Conservation (phyloP, 2,113 vertebrate genomes). For the Sinocyclocheilus anophthalmus region DNA sequence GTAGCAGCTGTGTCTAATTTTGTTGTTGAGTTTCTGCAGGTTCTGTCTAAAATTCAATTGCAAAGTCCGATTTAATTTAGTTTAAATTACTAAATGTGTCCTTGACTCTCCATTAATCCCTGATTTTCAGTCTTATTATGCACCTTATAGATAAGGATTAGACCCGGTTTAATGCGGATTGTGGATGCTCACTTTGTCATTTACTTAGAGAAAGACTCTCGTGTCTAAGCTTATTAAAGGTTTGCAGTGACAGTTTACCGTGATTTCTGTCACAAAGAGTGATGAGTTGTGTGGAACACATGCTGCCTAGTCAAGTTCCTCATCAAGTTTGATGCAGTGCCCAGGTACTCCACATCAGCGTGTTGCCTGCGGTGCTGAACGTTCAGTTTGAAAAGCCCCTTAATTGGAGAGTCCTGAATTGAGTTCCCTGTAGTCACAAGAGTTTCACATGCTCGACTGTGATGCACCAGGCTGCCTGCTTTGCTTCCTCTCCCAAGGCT, state of each 20-base stretch:
- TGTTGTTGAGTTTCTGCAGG: background rate
- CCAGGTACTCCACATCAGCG: background rate
- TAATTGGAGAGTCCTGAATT: conserved; percentile 29
- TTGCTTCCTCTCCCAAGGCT: background rate
- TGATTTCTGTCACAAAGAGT: conserved; percentile 14
- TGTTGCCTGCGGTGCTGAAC: background rate
- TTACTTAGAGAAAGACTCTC: conserved; percentile 31
- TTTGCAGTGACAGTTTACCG: conserved; percentile 15
- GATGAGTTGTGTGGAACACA: background rate
- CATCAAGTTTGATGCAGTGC: conserved; percentile 12
- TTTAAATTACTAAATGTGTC: conserved; percentile 19
- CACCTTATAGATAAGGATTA: conserved; percentile 29
- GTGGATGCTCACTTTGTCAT: background rate
- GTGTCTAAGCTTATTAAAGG: conserved; percentile 54
- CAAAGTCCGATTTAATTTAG: background rate
- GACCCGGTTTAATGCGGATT: conserved; percentile 33
- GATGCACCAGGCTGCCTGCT: background rate
- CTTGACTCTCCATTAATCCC: background rate
- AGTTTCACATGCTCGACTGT: conserved; percentile 41
- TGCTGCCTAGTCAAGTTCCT: background rate
- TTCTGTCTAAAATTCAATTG: conserved; percentile 11
- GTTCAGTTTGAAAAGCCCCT: conserved; percentile 6
- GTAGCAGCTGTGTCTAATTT: background rate
- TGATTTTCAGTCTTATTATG: conserved; percentile 10
- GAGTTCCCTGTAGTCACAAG: conserved; percentile 49